A percentile compares a stretch with the other conserved stretches of the same genome.
phyloP scores from a whole-genome alignment of 2,888 invertebrate genomes.

The Pecten maximus region DNA sequence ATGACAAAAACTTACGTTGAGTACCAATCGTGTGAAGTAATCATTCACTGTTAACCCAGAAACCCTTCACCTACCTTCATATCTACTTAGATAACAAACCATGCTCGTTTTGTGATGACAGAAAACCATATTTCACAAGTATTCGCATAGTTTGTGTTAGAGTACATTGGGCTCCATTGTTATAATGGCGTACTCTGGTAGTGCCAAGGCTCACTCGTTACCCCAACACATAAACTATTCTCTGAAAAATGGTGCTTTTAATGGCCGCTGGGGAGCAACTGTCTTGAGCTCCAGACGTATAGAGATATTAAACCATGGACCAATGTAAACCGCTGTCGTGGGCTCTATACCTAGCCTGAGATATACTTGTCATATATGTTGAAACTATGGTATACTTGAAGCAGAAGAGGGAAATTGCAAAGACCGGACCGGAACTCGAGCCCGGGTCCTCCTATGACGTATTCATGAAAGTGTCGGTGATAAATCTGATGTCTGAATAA shows the following conservation, averaged over 20 bases:
- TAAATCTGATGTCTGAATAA: no score
- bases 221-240: neutral
- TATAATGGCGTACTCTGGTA: neutral
- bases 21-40: neutral
- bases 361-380: no score
- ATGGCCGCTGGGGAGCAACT: neutral
- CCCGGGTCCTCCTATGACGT: no score
- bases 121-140: constrained; percentile 7
- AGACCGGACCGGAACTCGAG: no score
- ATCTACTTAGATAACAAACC: neutral
- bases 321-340: no score
- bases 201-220: neutral
- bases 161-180: neutral
- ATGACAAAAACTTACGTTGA: neutral
- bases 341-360: no score
- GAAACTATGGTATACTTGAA: no score
- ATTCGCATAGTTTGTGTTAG: neutral
- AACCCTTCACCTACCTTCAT: neutral
- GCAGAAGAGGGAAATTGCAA: no score
- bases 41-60: neutral
- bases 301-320: neutral
- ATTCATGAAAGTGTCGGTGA: no score
- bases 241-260: neutral
- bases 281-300: neutral
- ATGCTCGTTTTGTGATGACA: neutral